Evolutionary conservation across 2,888 invertebrate genomes (phyloP).

Genomic region (Perdita meconis): DNA sequence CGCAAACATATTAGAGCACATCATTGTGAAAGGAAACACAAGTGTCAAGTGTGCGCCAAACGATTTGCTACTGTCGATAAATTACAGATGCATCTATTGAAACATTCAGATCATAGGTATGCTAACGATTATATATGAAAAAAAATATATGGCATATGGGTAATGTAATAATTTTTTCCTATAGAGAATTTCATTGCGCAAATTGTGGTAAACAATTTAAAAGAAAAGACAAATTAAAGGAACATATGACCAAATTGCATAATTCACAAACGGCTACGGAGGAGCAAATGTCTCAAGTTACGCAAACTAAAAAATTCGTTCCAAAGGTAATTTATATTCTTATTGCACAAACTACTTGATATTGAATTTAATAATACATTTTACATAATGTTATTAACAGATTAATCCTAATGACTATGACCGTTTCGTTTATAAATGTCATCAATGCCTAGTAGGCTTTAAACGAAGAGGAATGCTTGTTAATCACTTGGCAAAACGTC

Average conservation of each 20-base stretch:
- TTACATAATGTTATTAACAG: conserved; percentile 57
- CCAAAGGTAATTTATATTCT: conserved; percentile 84
- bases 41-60: conserved; percentile 89
- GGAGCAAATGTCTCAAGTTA: conserved; percentile 73
- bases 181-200: conserved; percentile 90
- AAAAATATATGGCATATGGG: not conserved
- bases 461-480: conserved; percentile 94
- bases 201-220: conserved; percentile 92
- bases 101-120: conserved; percentile 84
- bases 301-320: conserved; percentile 85
- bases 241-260: conserved; percentile 90
- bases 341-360: not conserved
- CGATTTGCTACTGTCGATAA: conserved; percentile 90
- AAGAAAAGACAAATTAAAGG: conserved; percentile 90
- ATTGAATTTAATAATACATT: conserved; percentile 13
- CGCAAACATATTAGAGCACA: conserved; percentile 91
- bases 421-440: conserved; percentile 91
- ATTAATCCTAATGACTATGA: conserved; percentile 88
- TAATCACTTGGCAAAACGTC: conserved; percentile 93
- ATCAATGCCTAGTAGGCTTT: conserved; percentile 90
- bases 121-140: not conserved
- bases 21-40: conserved; percentile 89
- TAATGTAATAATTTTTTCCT: conserved; percentile 64
- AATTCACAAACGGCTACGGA: conserved; percentile 83
- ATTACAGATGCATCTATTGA: conserved; percentile 89